Percentiles rank a stretch among this genome's conserved stretches.
Evolutionary conservation across 2,888 invertebrate genomes (phyloP).

Genomic region (Hyposoter dolosus): DNA sequence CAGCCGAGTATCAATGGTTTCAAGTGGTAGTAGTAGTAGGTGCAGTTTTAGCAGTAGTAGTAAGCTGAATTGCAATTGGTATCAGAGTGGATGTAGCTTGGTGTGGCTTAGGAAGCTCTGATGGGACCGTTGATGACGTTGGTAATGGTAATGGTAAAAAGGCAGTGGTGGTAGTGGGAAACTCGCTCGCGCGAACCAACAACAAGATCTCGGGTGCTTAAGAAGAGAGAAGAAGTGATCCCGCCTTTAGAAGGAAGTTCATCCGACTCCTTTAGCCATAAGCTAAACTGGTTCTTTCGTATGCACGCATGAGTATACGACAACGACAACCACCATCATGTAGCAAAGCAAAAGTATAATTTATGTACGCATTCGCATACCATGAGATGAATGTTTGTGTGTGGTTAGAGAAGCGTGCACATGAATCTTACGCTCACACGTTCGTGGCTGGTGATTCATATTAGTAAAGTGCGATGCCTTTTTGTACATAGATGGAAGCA

Average conservation of each 20-base stretch:
- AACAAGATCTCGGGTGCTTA: constrained; percentile 49
- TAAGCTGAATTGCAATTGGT: background rate
- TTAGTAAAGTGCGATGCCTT: constrained; percentile 6
- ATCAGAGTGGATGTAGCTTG: constrained; percentile 22
- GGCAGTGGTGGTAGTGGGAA: constrained; percentile 59
- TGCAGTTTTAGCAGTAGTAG: constrained; percentile 5
- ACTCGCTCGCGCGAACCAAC: constrained; percentile 52
- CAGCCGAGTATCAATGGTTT: constrained; percentile 46
- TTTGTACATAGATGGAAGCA: constrained; percentile 1
- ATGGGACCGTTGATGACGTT: constrained; percentile 34
- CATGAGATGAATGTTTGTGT: constrained; percentile 4
- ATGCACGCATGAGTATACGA: constrained; percentile 66
- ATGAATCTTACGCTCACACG: constrained; percentile 16
- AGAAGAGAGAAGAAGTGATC: constrained; percentile 70
- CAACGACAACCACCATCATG: constrained; percentile 59
- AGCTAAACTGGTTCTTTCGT: constrained; percentile 73
- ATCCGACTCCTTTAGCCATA: constrained; percentile 46
- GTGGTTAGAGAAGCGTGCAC: background rate
- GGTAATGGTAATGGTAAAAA: constrained; percentile 46
- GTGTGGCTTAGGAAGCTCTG: constrained; percentile 23
- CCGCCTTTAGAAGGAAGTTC: constrained; percentile 69
- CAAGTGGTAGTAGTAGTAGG: constrained; percentile 26
- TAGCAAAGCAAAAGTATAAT: constrained; percentile 41
- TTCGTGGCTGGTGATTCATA: background rate
- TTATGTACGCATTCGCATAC: constrained; percentile 24